A percentile compares a stretch with the other conserved stretches of the same genome.
These are phyloP conservation scores for Cinara cedri DNA, from an alignment of 2,888 invertebrate genomes.

Conservation along the genomic window DNA sequence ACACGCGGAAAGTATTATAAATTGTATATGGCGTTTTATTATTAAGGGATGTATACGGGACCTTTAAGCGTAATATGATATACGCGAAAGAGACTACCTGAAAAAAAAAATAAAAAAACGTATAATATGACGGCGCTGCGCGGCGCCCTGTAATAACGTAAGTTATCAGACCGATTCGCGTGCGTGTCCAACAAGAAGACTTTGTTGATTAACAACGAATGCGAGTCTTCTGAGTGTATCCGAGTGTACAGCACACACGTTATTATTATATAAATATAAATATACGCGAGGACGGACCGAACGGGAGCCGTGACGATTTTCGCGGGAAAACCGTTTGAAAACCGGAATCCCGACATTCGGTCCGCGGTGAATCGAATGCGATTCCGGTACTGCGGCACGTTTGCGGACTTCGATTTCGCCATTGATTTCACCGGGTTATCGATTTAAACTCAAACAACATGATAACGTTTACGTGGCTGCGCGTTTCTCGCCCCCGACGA, in stretches of 20 bases:
- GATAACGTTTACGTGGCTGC: no score
- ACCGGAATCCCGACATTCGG: no score
- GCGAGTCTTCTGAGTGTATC: no score
- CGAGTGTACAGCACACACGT: not conserved
- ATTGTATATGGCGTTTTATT: no score
- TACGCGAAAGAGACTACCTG: not conserved
- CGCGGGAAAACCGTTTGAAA: no score
- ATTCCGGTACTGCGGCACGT: no score
- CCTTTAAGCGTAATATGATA: not conserved
- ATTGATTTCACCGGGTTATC: no score
- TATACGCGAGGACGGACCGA: not conserved
- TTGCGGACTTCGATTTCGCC: no score
- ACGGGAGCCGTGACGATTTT: not conserved
- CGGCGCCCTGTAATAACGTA: conserved; percentile 34
- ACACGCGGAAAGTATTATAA: not conserved
- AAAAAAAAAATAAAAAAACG: not conserved
- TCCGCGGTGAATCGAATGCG: no score
- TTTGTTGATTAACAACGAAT: conserved; percentile 34
- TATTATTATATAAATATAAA: not conserved
- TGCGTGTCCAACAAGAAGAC: conserved; percentile 1
- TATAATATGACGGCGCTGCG: not conserved
- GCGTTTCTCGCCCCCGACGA: no score
- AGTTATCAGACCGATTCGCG: conserved; percentile 15
- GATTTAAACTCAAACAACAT: no score
- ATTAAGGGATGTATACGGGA: no score